Percentiles rank a stretch among this genome's conserved stretches.
phyloP scores from a whole-genome alignment of 1,140 invertebrate genomes.

The Camponotus floridanus region DNA sequence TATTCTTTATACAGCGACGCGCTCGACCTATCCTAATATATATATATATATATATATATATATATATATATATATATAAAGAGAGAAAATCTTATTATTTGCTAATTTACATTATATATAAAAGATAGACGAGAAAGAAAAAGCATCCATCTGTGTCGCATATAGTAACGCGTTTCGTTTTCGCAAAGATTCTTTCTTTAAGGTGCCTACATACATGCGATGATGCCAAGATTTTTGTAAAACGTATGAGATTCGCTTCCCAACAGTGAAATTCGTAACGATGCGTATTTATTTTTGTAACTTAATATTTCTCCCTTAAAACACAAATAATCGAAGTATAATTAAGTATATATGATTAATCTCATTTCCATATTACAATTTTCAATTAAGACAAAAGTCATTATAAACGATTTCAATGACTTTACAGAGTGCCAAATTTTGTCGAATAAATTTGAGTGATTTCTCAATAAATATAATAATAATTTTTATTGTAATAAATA shows the following conservation, averaged over 20 bases:
- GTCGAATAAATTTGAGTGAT: background rate
- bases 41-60: background rate
- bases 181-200: background rate
- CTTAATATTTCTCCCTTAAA: background rate
- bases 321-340: background rate
- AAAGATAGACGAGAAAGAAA: background rate
- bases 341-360: background rate
- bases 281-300: background rate
- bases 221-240: background rate
- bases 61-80: background rate
- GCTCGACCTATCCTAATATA: constrained; percentile 36
- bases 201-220: background rate
- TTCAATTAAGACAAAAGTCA: background rate
- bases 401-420: background rate
- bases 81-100: constrained; percentile 30
- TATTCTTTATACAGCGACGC: constrained; percentile 14
- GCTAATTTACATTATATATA: constrained; percentile 43
- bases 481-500: background rate
- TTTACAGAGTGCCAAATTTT: constrained; percentile 38
- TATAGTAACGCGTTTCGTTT: background rate
- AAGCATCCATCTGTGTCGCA: constrained; percentile 13
- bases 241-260: background rate
- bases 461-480: background rate
- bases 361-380: background rate
- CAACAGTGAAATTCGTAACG: constrained; percentile 50